Conservation (phyloP, 2,797 vertebrate species). For the Protosalanx chinensis region DNA sequence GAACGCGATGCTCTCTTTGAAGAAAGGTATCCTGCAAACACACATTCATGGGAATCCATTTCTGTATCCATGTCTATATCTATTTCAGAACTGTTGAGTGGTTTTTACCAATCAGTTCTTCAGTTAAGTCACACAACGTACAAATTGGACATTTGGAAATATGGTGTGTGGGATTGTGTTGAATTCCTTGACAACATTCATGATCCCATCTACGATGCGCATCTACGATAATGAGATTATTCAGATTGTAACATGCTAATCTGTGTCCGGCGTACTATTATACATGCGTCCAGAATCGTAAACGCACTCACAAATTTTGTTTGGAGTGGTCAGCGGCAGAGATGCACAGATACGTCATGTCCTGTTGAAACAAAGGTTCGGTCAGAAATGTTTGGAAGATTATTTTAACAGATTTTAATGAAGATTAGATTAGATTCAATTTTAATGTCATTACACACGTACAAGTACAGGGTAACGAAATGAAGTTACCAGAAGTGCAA, state of each 20-base stretch:
- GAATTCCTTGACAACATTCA: neutral
- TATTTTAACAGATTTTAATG: no score
- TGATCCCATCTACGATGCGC: neutral
- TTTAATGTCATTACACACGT: no score
- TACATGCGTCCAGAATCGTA: neutral
- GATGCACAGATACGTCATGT: constrained; percentile 91
- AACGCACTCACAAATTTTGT: constrained; percentile 88
- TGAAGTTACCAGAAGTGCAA: no score
- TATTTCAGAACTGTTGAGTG: neutral
- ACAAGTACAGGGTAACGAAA: no score
- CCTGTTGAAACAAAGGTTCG: constrained; percentile 64
- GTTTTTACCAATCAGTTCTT: neutral
- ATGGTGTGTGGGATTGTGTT: neutral
- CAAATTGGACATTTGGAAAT: neutral
- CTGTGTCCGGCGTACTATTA: neutral
- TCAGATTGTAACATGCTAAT: no score
- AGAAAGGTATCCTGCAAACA: constrained; percentile 81
- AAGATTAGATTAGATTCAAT: no score
- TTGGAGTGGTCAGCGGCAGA: constrained; percentile 87
- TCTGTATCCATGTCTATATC: no score
- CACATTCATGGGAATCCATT: no score
- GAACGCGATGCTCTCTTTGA: constrained; percentile 89
- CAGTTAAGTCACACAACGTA: neutral
- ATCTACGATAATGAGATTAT: no score
- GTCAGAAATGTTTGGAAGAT: neutral